These are phyloP conservation scores for Glossophaga mutica DNA, from an alignment of 2,797 vertebrate genomes.

Conservation along the genomic window DNA sequence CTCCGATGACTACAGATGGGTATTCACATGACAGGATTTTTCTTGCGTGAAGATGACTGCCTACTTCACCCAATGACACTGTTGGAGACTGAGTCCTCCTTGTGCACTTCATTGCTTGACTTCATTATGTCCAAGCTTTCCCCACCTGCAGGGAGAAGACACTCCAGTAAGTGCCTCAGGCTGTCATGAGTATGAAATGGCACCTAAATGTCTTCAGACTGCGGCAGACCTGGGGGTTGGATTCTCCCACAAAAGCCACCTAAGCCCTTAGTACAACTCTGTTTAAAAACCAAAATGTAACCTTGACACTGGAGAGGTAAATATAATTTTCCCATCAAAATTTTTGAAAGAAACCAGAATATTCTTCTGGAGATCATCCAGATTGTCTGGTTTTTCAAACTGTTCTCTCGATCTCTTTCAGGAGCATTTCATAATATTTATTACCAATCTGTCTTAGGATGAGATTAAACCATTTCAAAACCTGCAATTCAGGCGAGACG, in stretches of 20 bases:
- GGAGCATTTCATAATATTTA: neutral
- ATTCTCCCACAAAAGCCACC: neutral
- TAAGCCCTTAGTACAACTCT: neutral
- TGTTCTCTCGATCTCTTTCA: neutral
- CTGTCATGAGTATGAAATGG: neutral
- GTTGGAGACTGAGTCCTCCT: neutral
- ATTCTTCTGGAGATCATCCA: neutral
- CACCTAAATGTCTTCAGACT: neutral
- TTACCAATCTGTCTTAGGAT: neutral
- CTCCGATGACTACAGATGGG: neutral
- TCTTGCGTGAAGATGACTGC: neutral
- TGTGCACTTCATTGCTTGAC: neutral
- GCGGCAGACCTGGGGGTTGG: neutral
- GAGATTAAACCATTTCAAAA: neutral
- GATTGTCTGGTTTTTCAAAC: neutral
- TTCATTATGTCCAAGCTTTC: neutral
- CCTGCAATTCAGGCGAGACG: neutral
- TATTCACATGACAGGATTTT: neutral
- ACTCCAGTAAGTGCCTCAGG: neutral
- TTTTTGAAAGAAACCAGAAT: neutral
- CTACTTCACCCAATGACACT: slow-evolving; percentile 7
- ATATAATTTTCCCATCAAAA: neutral
- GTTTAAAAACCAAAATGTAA: neutral
- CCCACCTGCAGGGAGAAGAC: neutral
- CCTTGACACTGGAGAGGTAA: neutral